Base-by-base conservation (phyloP, 2,797 vertebrate species). In the Acanthurus leucopareius region DNA sequence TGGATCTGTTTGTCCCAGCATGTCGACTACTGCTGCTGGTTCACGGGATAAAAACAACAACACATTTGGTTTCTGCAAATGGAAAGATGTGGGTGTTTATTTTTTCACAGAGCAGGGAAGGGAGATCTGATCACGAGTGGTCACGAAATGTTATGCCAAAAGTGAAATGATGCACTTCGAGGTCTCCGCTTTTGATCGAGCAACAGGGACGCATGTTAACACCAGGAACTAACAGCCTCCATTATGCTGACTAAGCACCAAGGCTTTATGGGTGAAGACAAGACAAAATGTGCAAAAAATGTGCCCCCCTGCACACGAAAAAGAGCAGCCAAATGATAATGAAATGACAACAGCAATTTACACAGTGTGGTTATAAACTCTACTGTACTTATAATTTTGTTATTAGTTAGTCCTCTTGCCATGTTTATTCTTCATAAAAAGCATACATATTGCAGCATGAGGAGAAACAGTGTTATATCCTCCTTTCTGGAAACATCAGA, bases 391-490 rank as follows among this genome's bases (percentile, higher is more conserved):
- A 83, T 75, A 78, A 70, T 74, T 85, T 64, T 73, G 66, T 82
- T 77, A 85, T 87, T 88, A 71, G 35, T 77, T 60, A 76, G 74
- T 85, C 85, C 79, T 86, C 77, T 81, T 71, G 72, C 73, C 75
- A 25, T 78, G 60, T 88, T 86, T 74, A 68, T 87, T 92, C 67
- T 84, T 89, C 84, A 80, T 87, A 87, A 88, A 92, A 92, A 89
- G 89, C 89, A 77, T 77, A 93, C 84, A 85, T 88, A 85, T 81
- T 89, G 88, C 90, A 91, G 90, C 89, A 87, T 87, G 74, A 89
- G 88, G 85, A 91, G 69, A 81, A 90, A 88, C 69, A 15, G 63
- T 80, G 77, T 82, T 85, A 71, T 62, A 84, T 74, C 73, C 80
- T 88, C 82, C 65, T 68, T 76, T 86, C 80, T 81, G 72, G 83